Evolutionary conservation across 2,888 invertebrate species (phyloP).

Genomic region (Phyto melanocephala): DNA sequence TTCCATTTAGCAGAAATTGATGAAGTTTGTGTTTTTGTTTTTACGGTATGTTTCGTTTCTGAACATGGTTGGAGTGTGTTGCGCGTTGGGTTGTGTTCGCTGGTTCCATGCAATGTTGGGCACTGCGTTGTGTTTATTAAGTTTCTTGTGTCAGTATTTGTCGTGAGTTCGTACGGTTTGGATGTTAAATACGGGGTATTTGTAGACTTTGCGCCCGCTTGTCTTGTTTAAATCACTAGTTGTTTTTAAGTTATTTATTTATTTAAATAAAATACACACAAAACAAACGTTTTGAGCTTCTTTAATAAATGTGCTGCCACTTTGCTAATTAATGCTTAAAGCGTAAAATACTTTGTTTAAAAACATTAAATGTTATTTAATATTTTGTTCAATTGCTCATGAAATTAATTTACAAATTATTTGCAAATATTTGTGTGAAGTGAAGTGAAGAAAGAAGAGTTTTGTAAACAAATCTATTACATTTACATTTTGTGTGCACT

Average conservation of each 20-base stretch:
- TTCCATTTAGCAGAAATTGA: slow-evolving; percentile 11
- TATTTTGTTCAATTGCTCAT: too few species aligned
- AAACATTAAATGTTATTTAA: too few species aligned
- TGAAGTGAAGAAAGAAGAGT: too few species aligned
- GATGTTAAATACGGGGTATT: slow-evolving; percentile 22
- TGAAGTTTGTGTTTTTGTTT: not conserved
- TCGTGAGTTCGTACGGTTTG: slow-evolving; percentile 61
- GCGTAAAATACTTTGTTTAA: not conserved
- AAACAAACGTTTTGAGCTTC: not conserved
- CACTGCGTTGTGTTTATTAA: slow-evolving; percentile 25
- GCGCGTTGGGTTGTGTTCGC: slow-evolving; percentile 33
- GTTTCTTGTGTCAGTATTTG: slow-evolving; percentile 54
- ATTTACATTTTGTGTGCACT: slow-evolving; percentile 29
- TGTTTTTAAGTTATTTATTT: slow-evolving; percentile 14
- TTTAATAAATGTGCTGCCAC: not conserved
- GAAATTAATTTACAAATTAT: not conserved
- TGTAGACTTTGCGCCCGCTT: not conserved
- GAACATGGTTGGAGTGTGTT: slow-evolving; percentile 14
- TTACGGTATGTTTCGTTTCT: not conserved
- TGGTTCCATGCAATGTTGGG: slow-evolving; percentile 30
- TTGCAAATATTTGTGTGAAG: not conserved
- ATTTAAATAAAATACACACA: not conserved
- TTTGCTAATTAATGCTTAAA: not conserved
- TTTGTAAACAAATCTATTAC: slow-evolving; percentile 41
- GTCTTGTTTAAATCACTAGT: slow-evolving; percentile 1